Conservation (phyloP, 2,888 invertebrate species). For the Miltochrista miniata region DNA sequence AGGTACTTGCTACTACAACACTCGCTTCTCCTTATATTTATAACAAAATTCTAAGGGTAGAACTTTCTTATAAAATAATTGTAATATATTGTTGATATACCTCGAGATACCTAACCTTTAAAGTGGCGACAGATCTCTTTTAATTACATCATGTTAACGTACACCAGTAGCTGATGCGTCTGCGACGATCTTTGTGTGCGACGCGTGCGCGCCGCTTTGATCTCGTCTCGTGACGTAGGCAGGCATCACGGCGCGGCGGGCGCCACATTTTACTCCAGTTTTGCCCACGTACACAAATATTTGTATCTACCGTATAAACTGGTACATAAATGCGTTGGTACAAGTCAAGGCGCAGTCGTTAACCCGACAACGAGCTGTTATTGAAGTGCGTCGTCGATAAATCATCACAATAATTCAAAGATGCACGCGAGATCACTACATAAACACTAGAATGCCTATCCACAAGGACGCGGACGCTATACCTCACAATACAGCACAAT, state of each 20-base stretch:
- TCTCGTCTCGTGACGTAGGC: conserved; percentile 7
- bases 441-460: not conserved
- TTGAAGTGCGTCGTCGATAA: conserved; percentile 17
- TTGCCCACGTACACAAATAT: not conserved
- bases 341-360: conserved; percentile 10
- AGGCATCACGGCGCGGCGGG: not conserved
- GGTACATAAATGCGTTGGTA: not conserved
- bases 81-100: too few species aligned
- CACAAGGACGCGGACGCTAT: not conserved
- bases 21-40: too few species aligned
- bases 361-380: conserved; percentile 17
- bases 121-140: not conserved
- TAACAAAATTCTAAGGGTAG: too few species aligned
- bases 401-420: conserved; percentile 8
- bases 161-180: not conserved
- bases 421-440: conserved; percentile 7
- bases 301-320: not conserved
- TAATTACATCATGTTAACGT: not conserved
- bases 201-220: conserved; percentile 5
- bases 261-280: conserved; percentile 7
- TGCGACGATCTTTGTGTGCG: not conserved
- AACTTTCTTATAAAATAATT: too few species aligned
- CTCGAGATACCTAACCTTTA: too few species aligned
- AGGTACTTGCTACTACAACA: too few species aligned
- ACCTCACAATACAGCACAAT: not conserved